Evolutionary conservation across 1,140 invertebrate genomes (phyloP), one percentile per base, ranked within the genome.

Genomic region (Ips nitidus): DNA sequence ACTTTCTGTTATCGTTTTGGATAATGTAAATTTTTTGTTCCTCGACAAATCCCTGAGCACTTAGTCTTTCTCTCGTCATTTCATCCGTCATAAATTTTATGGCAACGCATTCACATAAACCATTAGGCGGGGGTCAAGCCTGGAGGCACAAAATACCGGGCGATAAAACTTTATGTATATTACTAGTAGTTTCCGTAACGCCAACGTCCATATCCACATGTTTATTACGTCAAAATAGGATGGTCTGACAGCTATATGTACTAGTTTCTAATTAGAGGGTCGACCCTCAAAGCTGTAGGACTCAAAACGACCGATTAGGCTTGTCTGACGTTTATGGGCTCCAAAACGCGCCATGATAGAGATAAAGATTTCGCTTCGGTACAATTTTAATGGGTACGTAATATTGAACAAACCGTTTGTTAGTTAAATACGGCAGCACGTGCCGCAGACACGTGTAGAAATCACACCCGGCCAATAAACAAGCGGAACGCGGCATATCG

Each of bases 151-250:
- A 77, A 75, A 72, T 75, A 73, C 72, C 71, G 71, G 72, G 69
- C 77, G 75, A 78, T 78, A 78, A 78, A 78, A 78, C 74, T 78
- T 78, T 77, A 77, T 78, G 77, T 77, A 77, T 78, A 78, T 78
- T 77, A 72, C 77, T 73, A 75, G 67, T 75, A 72, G 71, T 72
- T 72, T 62, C 70, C 71, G 22, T 57, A 53, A 59, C 55, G 66
- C 56, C 6, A 37, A 53, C 50, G 52, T 41, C 66, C 63, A 63
- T 72, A 71, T 63, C 71, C 68, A 69, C 71, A 73, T 75, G 71
- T 75, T 75, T 75, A 75, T 75, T 64, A 69, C 71, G 71, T 74
- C 65, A 59, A 71, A 71, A 71, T 67, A 62, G 70, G 59, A 66
- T 52, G 65, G 64, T 7, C 63, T 63, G 63, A 66, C 68, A 64